Base-by-base conservation (phyloP, 2,113 vertebrate genomes). In the Alosa alosa region DNA sequence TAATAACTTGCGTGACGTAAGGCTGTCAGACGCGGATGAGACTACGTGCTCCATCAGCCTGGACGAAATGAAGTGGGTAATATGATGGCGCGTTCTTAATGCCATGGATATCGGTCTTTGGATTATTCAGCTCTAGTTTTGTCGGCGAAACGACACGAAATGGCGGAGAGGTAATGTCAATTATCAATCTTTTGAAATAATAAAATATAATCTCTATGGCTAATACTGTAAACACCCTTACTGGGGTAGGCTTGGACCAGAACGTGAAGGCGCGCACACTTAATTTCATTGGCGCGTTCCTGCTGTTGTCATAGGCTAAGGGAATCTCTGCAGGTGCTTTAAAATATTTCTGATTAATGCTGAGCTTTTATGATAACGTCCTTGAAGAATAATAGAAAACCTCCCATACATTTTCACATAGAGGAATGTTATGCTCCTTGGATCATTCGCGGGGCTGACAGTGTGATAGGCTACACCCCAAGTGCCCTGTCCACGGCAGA, bases 101-200 rank as follows among this genome's bases (percentile, higher is more conserved):
- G 15, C 25, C 64, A 72, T 72, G 64, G 25, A 5, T 72, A 2
- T 72, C 25, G 64, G 64, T 25, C 10, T 72, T 72, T 72, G 64
- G 64, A 72, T 31, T 72, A 72, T 72, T 72, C 64, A 31, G 64
- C 22, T 11, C 3, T 72, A 72, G 31, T 10, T 72, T 72, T 72
- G 64, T 72, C 64, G 64, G 64, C 64, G 25, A 31, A 72, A 72
- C 64, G 64, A 72, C 64, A 72, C 64, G 64, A 72, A 9, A 72
- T 72, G 64, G 64, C 64, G 64, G 64, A 72, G 25, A 72, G 64
- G 64, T 72, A 72, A 72, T 31, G 64, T 4, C 64, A 72, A 36
- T 8, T 72, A 72, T 72, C 13, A 31, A 3, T 72, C 10, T 31
- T 72, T 6, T 1, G 25, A 13, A 72, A 0, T 15, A 3, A 72